phyloP scores from a whole-genome alignment of 2,113 vertebrate genomes.

The Pelodiscus sinensis region DNA sequence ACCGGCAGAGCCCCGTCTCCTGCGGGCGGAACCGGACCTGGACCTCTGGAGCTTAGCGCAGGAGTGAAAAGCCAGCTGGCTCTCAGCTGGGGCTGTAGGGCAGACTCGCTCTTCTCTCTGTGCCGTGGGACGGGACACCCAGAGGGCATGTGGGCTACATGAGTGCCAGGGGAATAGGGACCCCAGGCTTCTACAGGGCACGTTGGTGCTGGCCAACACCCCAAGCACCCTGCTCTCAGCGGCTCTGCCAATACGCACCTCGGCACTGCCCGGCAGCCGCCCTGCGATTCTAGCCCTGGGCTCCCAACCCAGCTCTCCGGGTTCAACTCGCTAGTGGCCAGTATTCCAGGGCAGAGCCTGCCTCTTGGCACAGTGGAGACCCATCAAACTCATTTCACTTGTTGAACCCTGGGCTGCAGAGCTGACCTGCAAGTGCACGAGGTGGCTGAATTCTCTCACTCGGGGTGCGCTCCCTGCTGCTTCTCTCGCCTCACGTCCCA shows the following conservation, averaged over 20 bases:
- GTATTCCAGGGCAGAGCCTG: neutral
- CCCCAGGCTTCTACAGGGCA: neutral
- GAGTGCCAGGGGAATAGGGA: neutral
- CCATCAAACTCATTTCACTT: neutral
- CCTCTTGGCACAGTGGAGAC: neutral
- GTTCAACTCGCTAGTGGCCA: neutral
- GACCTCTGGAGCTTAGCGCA: no score
- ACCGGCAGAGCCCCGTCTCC: no score
- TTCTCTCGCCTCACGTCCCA: neutral
- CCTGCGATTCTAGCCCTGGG: neutral
- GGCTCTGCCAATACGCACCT: neutral
- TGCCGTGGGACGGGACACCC: no score
- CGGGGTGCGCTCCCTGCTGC: neutral
- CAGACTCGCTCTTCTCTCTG: no score
- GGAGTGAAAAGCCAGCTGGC: no score
- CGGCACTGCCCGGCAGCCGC: neutral
- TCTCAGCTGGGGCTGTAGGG: no score
- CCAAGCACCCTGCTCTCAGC: neutral
- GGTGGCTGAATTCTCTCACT: neutral
- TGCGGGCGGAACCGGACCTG: no score
- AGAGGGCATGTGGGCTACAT: no score
- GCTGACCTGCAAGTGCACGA: neutral
- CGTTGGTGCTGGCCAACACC: neutral
- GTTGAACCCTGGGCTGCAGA: no score
- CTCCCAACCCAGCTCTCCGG: neutral